Percentiles rank a stretch among this genome's conserved stretches.
phyloP scores from a whole-genome alignment of 2,113 vertebrate species.

The Nibea albiflora region DNA sequence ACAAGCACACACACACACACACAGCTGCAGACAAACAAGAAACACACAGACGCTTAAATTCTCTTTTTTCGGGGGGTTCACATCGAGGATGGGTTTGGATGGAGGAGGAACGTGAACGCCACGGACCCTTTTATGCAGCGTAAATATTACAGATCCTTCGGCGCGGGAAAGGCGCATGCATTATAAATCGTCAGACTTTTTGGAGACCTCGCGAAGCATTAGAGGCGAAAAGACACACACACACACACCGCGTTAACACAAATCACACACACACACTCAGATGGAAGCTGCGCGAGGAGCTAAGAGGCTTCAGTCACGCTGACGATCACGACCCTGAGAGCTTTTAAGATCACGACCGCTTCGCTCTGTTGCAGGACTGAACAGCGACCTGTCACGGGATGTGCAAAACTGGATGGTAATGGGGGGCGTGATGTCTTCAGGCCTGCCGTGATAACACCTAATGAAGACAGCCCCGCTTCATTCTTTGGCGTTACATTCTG shows the following conservation, averaged over 20 bases:
- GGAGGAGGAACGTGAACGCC: not conserved
- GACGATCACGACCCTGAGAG: conserved; percentile 3
- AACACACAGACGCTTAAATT: conserved; percentile 10
- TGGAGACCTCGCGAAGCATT: conserved; percentile 20
- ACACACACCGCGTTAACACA: not conserved
- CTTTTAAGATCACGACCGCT: conserved; percentile 32
- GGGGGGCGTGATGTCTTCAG: conserved; percentile 7
- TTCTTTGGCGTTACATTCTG: conserved; percentile 5
- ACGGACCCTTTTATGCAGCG: not conserved
- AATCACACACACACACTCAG: conserved; percentile 6
- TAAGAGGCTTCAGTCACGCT: conserved; percentile 47
- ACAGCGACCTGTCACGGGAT: conserved; percentile 17
- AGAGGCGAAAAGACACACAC: not conserved
- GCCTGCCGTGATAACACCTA: conserved; percentile 15
- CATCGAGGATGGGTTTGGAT: conserved; percentile 23
- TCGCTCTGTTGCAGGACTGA: not conserved
- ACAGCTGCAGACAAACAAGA: conserved; percentile 20
- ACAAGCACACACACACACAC: not conserved
- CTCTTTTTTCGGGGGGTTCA: conserved; percentile 5
- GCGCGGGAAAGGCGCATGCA: conserved; percentile 19
- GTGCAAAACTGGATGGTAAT: not conserved
- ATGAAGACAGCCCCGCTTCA: conserved; percentile 17
- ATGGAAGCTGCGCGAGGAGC: conserved; percentile 14
- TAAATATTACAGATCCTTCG: conserved; percentile 53
- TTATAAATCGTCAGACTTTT: conserved; percentile 53